Evolutionary conservation across 35 echinoderm and acorn worm genomes (phyloP).

Genomic region (Heliocidaris erythrogramma): DNA sequence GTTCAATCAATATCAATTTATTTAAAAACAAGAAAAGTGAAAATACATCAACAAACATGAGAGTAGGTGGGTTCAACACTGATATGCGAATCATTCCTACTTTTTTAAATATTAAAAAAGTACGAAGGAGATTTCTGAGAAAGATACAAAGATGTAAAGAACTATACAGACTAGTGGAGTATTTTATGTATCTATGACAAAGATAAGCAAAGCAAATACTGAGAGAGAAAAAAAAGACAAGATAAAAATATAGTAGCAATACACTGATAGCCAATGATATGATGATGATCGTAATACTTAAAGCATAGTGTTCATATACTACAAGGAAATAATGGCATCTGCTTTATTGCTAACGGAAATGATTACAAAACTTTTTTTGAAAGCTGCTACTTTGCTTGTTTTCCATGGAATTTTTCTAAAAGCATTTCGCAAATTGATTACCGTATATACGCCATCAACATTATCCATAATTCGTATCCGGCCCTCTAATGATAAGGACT

Average conservation of each 20-base stretch:
- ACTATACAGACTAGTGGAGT: too few relatives aligned
- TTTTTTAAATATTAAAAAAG: too few relatives aligned
- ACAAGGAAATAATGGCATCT: neutral
- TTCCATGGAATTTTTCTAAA: neutral
- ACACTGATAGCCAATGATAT: too few relatives aligned
- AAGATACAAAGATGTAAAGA: too few relatives aligned
- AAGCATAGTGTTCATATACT: neutral
- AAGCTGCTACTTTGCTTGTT: neutral
- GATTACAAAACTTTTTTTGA: neutral
- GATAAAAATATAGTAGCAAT: neutral
- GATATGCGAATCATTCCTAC: too few relatives aligned
- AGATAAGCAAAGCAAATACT: too few relatives aligned
- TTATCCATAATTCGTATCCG: conserved; percentile 23
- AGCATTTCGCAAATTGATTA: conserved; percentile 18
- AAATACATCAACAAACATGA: too few relatives aligned
- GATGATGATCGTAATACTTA: neutral
- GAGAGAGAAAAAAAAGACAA: neutral
- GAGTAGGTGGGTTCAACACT: too few relatives aligned
- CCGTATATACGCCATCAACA: neutral
- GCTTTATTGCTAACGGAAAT: neutral
- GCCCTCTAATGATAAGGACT: neutral
- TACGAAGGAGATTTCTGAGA: too few relatives aligned
- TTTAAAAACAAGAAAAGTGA: too few relatives aligned
- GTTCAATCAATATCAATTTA: too few relatives aligned
- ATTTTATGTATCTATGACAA: too few relatives aligned